Evolutionary conservation across 2,888 invertebrate genomes (phyloP).

Genomic region (Neelides folsomi): DNA sequence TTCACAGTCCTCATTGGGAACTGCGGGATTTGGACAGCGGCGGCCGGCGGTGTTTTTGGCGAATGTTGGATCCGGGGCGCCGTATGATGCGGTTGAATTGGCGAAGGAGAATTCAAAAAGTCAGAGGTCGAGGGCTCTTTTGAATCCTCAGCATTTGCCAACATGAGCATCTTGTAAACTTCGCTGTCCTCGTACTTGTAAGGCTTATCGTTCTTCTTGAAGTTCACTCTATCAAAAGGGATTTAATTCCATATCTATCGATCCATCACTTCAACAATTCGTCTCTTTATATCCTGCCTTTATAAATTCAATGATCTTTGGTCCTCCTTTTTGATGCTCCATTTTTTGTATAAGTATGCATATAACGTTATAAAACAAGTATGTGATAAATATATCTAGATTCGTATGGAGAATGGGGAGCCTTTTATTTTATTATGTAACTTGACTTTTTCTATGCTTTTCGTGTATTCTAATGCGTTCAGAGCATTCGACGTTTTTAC

Average conservation of each 20-base stretch:
- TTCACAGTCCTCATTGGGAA: conserved; percentile 15
- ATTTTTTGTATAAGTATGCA: background rate
- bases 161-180: conserved; percentile 78
- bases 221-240: conserved; percentile 62
- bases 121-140: conserved; percentile 7
- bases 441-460: no score
- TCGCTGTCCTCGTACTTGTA: conserved; percentile 78
- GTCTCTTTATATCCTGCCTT: background rate
- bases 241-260: background rate
- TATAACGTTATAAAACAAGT: no score
- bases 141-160: conserved; percentile 1
- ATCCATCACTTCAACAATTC: no score
- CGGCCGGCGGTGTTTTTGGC: conserved; percentile 5
- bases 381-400: no score
- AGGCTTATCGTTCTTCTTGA: conserved; percentile 85
- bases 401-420: no score
- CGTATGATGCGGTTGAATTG: conserved; percentile 45
- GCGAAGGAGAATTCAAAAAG: conserved; percentile 8
- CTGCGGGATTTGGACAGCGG: conserved; percentile 13
- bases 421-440: no score
- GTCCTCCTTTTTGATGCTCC: background rate
- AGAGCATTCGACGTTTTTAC: no score
- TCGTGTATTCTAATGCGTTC: no score
- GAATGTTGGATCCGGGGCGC: background rate
- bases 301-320: background rate